Percentiles rank a stretch among this genome's conserved stretches.
These are phyloP conservation scores for Merodon equestris DNA, from an alignment of 2,888 invertebrate genomes.

Conservation along the genomic window DNA sequence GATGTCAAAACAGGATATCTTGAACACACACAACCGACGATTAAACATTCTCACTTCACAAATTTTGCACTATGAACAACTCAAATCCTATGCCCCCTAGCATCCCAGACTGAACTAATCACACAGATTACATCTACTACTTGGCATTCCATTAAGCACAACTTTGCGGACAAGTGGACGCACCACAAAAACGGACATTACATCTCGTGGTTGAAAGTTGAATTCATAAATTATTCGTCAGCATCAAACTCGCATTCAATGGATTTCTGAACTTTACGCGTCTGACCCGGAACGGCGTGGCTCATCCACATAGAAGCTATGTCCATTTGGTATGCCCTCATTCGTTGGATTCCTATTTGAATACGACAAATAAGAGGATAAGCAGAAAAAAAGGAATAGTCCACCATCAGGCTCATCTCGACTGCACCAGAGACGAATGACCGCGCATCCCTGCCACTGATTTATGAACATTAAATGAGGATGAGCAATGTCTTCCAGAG, in stretches of 20 bases:
- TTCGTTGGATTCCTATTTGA: slow-evolving; percentile 35
- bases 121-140: slow-evolving; percentile 41
- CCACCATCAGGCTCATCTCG: neutral
- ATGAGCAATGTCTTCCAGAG: slow-evolving; percentile 55
- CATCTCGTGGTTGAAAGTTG: slow-evolving; percentile 48
- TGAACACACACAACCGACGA: slow-evolving; percentile 22
- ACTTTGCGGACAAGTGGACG: slow-evolving; percentile 47
- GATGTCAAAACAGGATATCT: slow-evolving; percentile 16
- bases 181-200: slow-evolving; percentile 62
- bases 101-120: slow-evolving; percentile 32
- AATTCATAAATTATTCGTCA: slow-evolving; percentile 67
- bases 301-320: slow-evolving; percentile 39
- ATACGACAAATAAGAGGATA: slow-evolving; percentile 16
- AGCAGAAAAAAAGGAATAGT: slow-evolving; percentile 8
- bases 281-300: slow-evolving; percentile 4
- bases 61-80: neutral
- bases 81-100: neutral
- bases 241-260: slow-evolving; percentile 62
- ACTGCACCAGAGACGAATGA: slow-evolving; percentile 56
- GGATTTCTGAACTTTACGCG: slow-evolving; percentile 37
- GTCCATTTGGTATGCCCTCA: slow-evolving; percentile 65
- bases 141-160: slow-evolving; percentile 50
- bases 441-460: slow-evolving; percentile 69
- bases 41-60: slow-evolving; percentile 28
- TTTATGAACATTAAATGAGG: slow-evolving; percentile 69